Evolutionary conservation across 2,797 vertebrate species (phyloP).

Genomic region (Alauda arvensis): DNA sequence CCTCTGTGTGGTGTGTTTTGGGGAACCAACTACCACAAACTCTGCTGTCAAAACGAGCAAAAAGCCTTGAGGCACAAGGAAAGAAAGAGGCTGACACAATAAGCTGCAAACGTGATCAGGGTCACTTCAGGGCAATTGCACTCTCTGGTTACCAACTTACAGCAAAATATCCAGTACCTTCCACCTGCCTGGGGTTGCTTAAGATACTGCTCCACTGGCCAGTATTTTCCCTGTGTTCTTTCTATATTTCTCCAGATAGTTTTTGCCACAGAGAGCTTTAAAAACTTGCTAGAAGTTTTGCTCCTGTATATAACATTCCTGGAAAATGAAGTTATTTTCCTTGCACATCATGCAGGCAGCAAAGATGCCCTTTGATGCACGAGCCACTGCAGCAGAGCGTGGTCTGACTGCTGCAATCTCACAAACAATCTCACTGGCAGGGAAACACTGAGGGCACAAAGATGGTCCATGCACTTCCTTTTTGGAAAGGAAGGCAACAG

Average conservation of each 20-base stretch:
- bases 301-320: background rate
- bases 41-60: background rate
- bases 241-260: background rate
- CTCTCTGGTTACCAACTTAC: background rate
- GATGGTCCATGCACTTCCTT: background rate
- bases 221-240: background rate
- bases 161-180: background rate
- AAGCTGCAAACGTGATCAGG: background rate
- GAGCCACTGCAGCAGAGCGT: background rate
- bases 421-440: accelerated
- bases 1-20: background rate
- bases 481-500: background rate
- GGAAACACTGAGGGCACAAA: background rate
- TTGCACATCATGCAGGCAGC: background rate
- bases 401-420: background rate
- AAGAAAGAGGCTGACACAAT: background rate
- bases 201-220: background rate
- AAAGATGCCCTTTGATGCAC: background rate
- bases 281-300: background rate
- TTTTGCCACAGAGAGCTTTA: background rate
- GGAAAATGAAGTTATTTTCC: background rate
- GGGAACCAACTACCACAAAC: background rate
- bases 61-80: background rate
- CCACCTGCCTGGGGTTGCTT: background rate
- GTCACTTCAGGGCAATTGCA: background rate